Evolutionary conservation across 2,888 invertebrate species (phyloP).

Genomic region (Xylocampa areola): DNA sequence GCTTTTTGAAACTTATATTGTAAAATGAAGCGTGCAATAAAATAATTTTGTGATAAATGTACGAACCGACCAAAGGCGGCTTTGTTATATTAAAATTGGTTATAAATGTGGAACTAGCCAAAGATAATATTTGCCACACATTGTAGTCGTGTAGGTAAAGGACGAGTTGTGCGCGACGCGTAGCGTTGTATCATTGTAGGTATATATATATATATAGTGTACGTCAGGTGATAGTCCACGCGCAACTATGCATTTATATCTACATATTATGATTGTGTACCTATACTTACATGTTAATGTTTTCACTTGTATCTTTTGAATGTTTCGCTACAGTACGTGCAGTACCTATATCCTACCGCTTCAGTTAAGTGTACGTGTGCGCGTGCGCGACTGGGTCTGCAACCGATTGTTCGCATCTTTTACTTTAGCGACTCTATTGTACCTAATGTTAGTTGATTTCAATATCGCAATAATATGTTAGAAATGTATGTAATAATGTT

Average conservation of each 20-base stretch:
- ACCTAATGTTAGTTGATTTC: slow-evolving; percentile 66
- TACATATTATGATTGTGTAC: slow-evolving; percentile 45
- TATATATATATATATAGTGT: too few species aligned
- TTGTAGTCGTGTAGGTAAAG: too few species aligned
- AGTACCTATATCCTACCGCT: slow-evolving; percentile 28
- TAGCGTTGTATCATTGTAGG: too few species aligned
- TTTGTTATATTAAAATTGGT: slow-evolving; percentile 4
- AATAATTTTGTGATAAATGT: slow-evolving; percentile 60
- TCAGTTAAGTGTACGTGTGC: slow-evolving; percentile 32
- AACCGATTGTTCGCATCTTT: slow-evolving; percentile 28
- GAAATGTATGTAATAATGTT: slow-evolving; percentile 71
- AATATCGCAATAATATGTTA: slow-evolving; percentile 68
- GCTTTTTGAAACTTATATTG: slow-evolving; percentile 28
- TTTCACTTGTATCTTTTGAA: slow-evolving; percentile 43
- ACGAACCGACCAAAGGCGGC: slow-evolving; percentile 35
- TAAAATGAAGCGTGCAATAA: slow-evolving; percentile 22
- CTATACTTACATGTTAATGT: slow-evolving; percentile 32
- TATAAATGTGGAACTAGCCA: neutral
- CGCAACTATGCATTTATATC: slow-evolving; percentile 61
- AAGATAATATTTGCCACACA: neutral
- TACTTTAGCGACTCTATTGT: slow-evolving; percentile 52
- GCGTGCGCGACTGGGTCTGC: slow-evolving; percentile 18
- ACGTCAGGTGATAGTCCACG: slow-evolving; percentile 17
- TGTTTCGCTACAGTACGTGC: slow-evolving; percentile 25
- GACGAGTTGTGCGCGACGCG: too few species aligned